Base-by-base conservation (phyloP, 1,140 invertebrate species). In the Lethocerus indicus region DNA sequence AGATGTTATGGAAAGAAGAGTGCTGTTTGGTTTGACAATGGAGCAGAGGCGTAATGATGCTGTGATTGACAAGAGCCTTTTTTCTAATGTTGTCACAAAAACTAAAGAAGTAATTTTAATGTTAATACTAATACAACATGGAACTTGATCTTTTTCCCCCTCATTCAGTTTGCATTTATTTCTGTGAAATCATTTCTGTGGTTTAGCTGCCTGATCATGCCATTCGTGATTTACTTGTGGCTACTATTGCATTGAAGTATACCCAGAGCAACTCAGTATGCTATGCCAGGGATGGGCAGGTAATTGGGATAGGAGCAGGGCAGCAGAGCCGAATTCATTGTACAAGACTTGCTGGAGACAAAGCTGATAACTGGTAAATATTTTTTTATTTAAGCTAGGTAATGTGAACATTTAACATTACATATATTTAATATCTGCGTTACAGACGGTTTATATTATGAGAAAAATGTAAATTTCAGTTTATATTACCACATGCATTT, bases 311-410 rank as follows among this genome's bases (percentile, higher is more conserved):
- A 54, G 94, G 94, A 37, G 94, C 94, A 24, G 94, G 94, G 0
- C 94, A 98, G 62, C 94, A 98, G 64, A 94, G 89, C 0, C 74
- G 94, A 54, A 97, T 98, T 61, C 93, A 98, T 66, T 98, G 93
- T 65, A 97, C 93, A 0, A 74, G 94, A 57, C 72, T 98, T 52
- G 94, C 94, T 50, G 93, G 92, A 16, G 88, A 93, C 61, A 98
- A 98, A 68, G 89, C 90, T n/a, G 86, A 92, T 62, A 90, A 93
- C 67, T 98, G 93, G 93, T 77, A 56, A 59, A n/a, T n/a, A n/a
- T n/a, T n/a, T n/a, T n/a, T n/a, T n/a, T n/a, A n/a, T n/a, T n/a
- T n/a, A n/a, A n/a, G n/a, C n/a, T n/a, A n/a, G n/a, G n/a, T n/a
- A n/a, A n/a, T n/a, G n/a, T n/a, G n/a, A n/a, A n/a, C n/a, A n/a